Conservation (phyloP, 2,888 invertebrate genomes). For the Acleris cristana region DNA sequence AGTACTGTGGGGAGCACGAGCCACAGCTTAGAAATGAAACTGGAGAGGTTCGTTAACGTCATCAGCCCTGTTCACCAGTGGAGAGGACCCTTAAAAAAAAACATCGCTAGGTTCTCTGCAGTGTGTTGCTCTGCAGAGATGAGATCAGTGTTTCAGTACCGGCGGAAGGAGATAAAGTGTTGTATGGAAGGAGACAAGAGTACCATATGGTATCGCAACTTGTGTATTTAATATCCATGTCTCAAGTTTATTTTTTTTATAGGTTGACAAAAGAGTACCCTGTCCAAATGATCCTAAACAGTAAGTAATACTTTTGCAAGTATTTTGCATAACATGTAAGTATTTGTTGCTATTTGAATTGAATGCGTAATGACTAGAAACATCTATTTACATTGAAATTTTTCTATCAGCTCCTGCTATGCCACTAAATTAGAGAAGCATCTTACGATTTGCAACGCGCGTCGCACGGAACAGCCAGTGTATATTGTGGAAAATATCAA, state of each 20-base stretch:
- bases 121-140: background rate
- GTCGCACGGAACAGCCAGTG: slow-evolving; percentile 73
- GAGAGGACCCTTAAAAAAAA: background rate
- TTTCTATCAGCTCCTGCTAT: slow-evolving; percentile 85
- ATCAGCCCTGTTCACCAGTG: slow-evolving; percentile 8
- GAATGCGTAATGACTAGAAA: too few species aligned
- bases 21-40: slow-evolving; percentile 58
- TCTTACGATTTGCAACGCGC: slow-evolving; percentile 89
- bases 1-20: slow-evolving; percentile 90
- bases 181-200: too few species aligned
- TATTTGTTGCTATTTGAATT: too few species aligned
- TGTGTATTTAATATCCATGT: too few species aligned
- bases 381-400: background rate
- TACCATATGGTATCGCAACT: slow-evolving; percentile 4
- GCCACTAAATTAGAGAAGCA: slow-evolving; percentile 87
- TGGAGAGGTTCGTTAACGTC: slow-evolving; percentile 52
- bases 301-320: slow-evolving; percentile 67
- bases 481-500: slow-evolving; percentile 84
- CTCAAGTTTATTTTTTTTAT: slow-evolving; percentile 42
- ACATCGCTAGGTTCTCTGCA: background rate
- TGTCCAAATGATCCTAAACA: slow-evolving; percentile 91
- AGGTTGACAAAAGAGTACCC: slow-evolving; percentile 81
- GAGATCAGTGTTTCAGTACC: background rate
- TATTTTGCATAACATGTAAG: background rate
- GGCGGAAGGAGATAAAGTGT: too few species aligned